A percentile compares a stretch with the other conserved stretches of the same genome.
phyloP scores from a whole-genome alignment of 2,888 invertebrate genomes.

The Chrysodeixis includens region DNA sequence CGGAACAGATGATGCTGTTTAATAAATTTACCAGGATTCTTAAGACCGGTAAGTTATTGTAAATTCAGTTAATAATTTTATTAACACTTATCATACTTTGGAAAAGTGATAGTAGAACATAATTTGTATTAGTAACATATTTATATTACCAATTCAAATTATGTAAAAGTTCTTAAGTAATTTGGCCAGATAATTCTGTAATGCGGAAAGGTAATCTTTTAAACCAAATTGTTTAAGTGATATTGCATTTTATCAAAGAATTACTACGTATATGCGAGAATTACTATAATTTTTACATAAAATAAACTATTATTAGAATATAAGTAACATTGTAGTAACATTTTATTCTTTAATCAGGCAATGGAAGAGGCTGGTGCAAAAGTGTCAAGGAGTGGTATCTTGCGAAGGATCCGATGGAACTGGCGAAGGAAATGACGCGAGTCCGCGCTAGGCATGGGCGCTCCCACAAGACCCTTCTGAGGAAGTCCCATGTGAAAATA shows the following conservation, averaged over 20 bases:
- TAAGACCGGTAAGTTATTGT: constrained; percentile 73
- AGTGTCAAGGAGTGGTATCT: constrained; percentile 91
- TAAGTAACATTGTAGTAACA: too few relatives aligned
- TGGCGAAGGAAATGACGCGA: constrained; percentile 91
- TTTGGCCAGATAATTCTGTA: too few relatives aligned
- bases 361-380: constrained; percentile 91
- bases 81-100: too few relatives aligned
- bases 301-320: too few relatives aligned
- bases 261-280: too few relatives aligned
- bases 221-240: background rate
- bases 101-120: too few relatives aligned
- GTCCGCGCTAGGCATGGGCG: constrained; percentile 91
- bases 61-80: too few relatives aligned
- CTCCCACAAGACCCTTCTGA: constrained; percentile 92
- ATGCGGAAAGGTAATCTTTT: background rate
- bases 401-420: constrained; percentile 88
- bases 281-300: too few relatives aligned
- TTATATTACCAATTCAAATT: too few relatives aligned
- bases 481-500: constrained; percentile 90
- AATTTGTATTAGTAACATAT: too few relatives aligned
- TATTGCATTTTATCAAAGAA: too few relatives aligned
- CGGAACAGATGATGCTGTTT: constrained; percentile 91
- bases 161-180: too few relatives aligned
- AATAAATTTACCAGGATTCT: constrained; percentile 88
- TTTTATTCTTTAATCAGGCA: constrained; percentile 67